Evolutionary conservation across 2,888 invertebrate genomes (phyloP).

Genomic region (Tanytarsus gracilentus): DNA sequence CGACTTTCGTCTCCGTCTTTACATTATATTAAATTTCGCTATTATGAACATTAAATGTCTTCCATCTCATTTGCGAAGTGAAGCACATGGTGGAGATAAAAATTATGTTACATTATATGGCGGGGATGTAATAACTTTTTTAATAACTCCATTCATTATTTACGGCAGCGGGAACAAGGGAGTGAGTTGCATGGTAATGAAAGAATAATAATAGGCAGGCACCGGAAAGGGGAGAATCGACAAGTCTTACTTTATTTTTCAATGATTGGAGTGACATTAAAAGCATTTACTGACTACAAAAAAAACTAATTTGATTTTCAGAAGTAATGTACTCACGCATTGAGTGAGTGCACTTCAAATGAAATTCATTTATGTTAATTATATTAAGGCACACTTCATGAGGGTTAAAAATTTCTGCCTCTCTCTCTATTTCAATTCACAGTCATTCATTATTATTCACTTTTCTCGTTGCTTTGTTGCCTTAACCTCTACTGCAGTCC

Average conservation of each 20-base stretch:
- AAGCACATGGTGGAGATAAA: not conserved
- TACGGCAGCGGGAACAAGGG: not conserved
- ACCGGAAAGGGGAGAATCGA: not conserved
- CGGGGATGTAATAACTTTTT: constrained; percentile 1
- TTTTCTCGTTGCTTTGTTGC: too few species aligned
- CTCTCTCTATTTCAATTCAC: not conserved
- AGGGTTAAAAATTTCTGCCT: not conserved
- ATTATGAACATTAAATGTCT: too few species aligned
- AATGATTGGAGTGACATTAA: not conserved
- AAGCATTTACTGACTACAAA: not conserved
- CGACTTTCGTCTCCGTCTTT: not conserved
- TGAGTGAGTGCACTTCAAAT: constrained; percentile 16
- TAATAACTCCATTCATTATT: constrained; percentile 13
- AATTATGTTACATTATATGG: too few species aligned
- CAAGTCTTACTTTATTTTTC: not conserved
- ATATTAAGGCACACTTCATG: not conserved
- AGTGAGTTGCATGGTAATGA: not conserved
- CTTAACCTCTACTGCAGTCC: too few species aligned
- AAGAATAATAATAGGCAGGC: constrained; percentile 10
- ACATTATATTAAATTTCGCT: not conserved
- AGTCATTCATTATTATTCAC: not conserved
- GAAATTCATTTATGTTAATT: constrained; percentile 24
- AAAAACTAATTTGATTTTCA: not conserved
- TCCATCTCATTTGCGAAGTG: too few species aligned
- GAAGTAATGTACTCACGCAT: not conserved